Conservation (phyloP, 2,888 invertebrate genomes). For the Psylliodes chrysocephalus region DNA sequence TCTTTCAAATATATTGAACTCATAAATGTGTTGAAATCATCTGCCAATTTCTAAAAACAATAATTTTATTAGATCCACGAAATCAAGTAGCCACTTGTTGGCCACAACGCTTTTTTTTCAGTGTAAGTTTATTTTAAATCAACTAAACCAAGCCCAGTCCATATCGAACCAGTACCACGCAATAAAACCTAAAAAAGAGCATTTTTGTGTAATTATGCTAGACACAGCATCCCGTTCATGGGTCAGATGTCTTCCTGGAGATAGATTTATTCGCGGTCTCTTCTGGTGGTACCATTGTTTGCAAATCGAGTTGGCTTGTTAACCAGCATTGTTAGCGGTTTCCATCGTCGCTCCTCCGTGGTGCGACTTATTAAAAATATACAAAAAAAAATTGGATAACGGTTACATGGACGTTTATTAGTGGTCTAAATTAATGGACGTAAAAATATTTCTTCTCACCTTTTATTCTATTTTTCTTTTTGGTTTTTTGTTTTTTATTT, state of each 20-base stretch:
- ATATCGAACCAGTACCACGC: conserved; percentile 22
- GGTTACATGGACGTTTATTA: conserved; percentile 31
- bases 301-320: conserved; percentile 62
- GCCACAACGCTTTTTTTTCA: no score
- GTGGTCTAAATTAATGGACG: conserved; percentile 37
- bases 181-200: conserved; percentile 25
- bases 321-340: conserved; percentile 60
- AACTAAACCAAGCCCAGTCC: not conserved
- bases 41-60: no score
- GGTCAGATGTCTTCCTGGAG: conserved; percentile 56
- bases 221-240: conserved; percentile 53
- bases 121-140: not conserved
- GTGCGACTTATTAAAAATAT: conserved; percentile 51
- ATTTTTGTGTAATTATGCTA: conserved; percentile 48
- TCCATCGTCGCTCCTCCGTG: conserved; percentile 50
- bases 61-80: no score
- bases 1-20: no score
- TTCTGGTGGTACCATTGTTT: conserved; percentile 61
- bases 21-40: no score
- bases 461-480: conserved; percentile 20
- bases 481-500: no score
- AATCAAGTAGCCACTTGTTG: no score
- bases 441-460: conserved; percentile 25
- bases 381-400: conserved; percentile 37
- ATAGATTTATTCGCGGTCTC: conserved; percentile 57